These are phyloP conservation scores for Tetropium fuscum DNA, from an alignment of 2,888 invertebrate genomes.

Conservation along the genomic window DNA sequence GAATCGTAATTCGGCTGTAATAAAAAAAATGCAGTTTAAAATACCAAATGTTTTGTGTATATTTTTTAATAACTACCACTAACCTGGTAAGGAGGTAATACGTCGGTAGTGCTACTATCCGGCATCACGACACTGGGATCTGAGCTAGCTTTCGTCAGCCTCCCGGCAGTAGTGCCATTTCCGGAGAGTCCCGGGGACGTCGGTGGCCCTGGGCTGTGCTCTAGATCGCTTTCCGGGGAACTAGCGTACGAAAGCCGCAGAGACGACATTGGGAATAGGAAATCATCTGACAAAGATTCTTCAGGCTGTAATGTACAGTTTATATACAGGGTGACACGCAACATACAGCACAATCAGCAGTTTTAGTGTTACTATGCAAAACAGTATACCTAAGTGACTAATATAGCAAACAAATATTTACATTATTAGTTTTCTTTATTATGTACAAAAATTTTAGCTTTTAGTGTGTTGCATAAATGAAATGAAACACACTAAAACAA, in stretches of 20 bases:
- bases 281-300: constrained; percentile 97
- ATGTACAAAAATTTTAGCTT: too few relatives aligned
- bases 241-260: constrained; percentile 95
- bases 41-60: too few relatives aligned
- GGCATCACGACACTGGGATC: constrained; percentile 96
- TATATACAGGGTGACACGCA: constrained; percentile 33
- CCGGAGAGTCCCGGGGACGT: constrained; percentile 70
- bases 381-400: too few relatives aligned
- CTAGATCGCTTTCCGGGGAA: constrained; percentile 95
- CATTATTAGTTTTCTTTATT: too few relatives aligned
- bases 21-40: too few relatives aligned
- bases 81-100: constrained; percentile 91
- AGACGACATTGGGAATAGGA: constrained; percentile 98
- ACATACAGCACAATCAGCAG: constrained; percentile 11
- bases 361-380: constrained; percentile 2
- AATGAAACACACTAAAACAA: too few relatives aligned
- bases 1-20: constrained; percentile 63
- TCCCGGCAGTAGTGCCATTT: constrained; percentile 68
- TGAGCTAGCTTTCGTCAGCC: constrained; percentile 84
- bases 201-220: constrained; percentile 82
- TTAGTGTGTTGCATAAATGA: too few relatives aligned
- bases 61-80: too few relatives aligned
- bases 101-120: constrained; percentile 80
- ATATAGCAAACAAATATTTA: too few relatives aligned
- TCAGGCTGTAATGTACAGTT: constrained; percentile 79